Conservation (phyloP, 1,140 invertebrate genomes). For the Drosophila repletoides region DNA sequence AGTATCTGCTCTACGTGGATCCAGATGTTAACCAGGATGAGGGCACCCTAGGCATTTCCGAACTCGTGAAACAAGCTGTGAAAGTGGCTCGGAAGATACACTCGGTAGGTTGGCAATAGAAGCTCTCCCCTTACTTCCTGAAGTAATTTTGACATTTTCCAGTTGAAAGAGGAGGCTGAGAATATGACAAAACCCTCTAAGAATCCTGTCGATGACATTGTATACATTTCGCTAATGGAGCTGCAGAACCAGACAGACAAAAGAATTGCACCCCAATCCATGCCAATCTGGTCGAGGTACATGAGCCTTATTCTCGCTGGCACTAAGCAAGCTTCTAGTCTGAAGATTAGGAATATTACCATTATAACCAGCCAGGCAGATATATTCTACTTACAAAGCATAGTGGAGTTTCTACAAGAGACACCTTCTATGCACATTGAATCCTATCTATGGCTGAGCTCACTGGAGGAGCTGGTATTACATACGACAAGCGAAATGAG, state of each 20-base stretch:
- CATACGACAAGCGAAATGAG: constrained; percentile 85
- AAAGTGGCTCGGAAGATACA: constrained; percentile 83
- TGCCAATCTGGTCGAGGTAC: constrained; percentile 86
- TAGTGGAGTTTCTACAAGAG: constrained; percentile 84
- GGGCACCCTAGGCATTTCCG: constrained; percentile 82
- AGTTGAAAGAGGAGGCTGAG: constrained; percentile 83
- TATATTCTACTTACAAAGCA: constrained; percentile 85
- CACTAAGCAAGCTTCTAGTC: constrained; percentile 82
- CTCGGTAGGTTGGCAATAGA: constrained; percentile 77
- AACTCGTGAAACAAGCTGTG: constrained; percentile 83
- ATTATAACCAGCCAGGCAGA: constrained; percentile 85
- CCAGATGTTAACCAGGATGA: constrained; percentile 73
- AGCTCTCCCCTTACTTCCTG: no score
- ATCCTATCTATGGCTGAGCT: constrained; percentile 87
- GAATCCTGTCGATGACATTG: constrained; percentile 83
- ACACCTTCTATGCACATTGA: constrained; percentile 84
- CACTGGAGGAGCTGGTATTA: constrained; percentile 86
- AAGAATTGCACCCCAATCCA: constrained; percentile 83
- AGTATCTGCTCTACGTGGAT: constrained; percentile 82
- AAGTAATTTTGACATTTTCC: background rate
- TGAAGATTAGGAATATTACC: constrained; percentile 83
- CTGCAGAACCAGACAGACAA: constrained; percentile 86
- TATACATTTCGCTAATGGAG: constrained; percentile 85
- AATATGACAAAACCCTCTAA: constrained; percentile 84
- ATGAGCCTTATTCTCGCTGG: constrained; percentile 85